phyloP scores from a whole-genome alignment of 1,140 invertebrate genomes.

The Papilio polytes region DNA sequence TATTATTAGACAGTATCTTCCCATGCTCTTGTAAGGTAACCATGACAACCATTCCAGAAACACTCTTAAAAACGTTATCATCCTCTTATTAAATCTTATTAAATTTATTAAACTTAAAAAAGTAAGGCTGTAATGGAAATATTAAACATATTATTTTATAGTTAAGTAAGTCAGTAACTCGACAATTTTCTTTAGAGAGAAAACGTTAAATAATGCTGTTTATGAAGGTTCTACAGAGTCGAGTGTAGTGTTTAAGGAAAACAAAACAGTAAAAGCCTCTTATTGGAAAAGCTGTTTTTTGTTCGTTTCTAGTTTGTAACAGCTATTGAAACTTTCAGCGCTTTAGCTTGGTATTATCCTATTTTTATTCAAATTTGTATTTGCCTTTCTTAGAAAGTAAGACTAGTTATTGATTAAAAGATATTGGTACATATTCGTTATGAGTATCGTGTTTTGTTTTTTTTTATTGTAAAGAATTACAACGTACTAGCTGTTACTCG shows the following conservation, averaged over 20 bases:
- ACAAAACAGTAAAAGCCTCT: conserved; percentile 31
- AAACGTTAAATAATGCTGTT: background rate
- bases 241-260: conserved; percentile 8
- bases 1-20: too few relatives aligned
- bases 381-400: background rate
- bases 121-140: too few relatives aligned
- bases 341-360: conserved; percentile 2
- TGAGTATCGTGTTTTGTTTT: too few relatives aligned
- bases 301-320: conserved; percentile 20
- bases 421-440: too few relatives aligned
- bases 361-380: conserved; percentile 23
- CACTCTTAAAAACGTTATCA: too few relatives aligned
- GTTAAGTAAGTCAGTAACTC: background rate
- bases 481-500: too few relatives aligned
- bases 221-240: background rate
- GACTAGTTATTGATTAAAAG: background rate
- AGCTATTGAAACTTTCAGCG: conserved; percentile 20
- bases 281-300: conserved; percentile 33
- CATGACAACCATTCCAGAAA: too few relatives aligned
- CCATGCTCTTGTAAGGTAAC: too few relatives aligned
- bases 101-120: too few relatives aligned
- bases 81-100: too few relatives aligned
- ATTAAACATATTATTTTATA: background rate
- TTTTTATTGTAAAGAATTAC: too few relatives aligned
- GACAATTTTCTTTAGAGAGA: too few relatives aligned